Conservation (phyloP, 2,888 invertebrate genomes). For the Papilio demoleus region DNA sequence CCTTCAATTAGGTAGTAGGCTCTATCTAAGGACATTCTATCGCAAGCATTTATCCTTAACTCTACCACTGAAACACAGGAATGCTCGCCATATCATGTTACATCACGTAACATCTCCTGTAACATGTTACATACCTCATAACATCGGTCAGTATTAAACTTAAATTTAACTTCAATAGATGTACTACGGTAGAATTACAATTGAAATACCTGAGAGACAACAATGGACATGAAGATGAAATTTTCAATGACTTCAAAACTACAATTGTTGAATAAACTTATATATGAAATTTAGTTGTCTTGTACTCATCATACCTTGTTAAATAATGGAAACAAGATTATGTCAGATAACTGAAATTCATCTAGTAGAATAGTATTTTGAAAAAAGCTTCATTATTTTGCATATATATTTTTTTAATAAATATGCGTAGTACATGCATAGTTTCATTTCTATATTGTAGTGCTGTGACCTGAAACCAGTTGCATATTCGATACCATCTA, state of each 20-base stretch:
- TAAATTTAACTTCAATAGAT: too few species aligned
- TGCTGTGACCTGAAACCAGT: background rate
- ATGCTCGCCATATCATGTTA: too few species aligned
- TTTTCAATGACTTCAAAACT: background rate
- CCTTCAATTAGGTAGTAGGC: too few species aligned
- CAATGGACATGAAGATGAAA: background rate
- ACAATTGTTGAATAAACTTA: background rate
- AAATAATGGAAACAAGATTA: background rate
- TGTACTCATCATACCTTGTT: background rate
- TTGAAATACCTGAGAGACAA: background rate
- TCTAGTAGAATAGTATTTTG: too few species aligned
- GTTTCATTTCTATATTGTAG: background rate
- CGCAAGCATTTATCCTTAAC: too few species aligned
- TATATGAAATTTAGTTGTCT: background rate
- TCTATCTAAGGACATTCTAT: too few species aligned
- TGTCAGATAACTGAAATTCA: too few species aligned
- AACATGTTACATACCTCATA: too few species aligned
- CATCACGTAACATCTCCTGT: too few species aligned
- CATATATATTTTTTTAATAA: background rate
- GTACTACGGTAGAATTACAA: too few species aligned
- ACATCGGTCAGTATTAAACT: too few species aligned
- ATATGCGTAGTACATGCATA: background rate
- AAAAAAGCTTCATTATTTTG: background rate
- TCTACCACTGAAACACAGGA: too few species aligned
- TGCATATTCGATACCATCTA: background rate